Evolutionary conservation across 2,113 vertebrate species (phyloP).

Genomic region (Sinocyclocheilus grahami): DNA sequence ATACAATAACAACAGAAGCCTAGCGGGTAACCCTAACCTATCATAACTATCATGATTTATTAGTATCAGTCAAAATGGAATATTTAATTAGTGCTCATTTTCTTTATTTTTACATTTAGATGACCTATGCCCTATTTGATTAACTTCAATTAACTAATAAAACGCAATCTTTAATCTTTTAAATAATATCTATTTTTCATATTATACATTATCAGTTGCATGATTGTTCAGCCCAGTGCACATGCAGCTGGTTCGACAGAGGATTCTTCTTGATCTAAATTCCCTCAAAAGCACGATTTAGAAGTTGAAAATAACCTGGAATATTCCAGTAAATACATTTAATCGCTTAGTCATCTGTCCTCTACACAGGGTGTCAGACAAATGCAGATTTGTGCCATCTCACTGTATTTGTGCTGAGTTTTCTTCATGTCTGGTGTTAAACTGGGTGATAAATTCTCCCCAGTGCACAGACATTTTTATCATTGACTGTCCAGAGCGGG

Average conservation of each 20-base stretch:
- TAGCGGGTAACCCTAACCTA: not conserved
- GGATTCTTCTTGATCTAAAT: not conserved
- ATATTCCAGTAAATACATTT: not conserved
- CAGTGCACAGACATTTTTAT: not conserved
- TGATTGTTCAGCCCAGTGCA: not conserved
- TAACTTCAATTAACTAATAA: not conserved
- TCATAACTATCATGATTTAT: not conserved
- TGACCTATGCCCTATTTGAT: not conserved
- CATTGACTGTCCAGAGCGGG: not conserved
- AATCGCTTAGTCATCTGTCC: not conserved
- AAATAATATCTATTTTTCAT: too few species aligned
- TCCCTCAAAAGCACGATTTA: not conserved
- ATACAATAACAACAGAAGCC: not conserved
- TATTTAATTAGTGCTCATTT: not conserved
- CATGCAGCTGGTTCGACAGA: not conserved
- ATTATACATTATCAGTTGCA: not conserved
- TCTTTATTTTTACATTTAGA: not conserved
- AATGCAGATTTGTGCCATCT: not conserved
- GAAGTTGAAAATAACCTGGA: not conserved
- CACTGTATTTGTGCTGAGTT: constrained; percentile 8
- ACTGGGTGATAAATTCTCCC: not conserved
- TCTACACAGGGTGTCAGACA: not conserved
- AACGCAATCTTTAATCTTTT: too few species aligned
- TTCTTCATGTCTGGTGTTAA: not conserved
- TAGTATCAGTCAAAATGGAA: not conserved